Evolutionary conservation across 2,113 vertebrate species (phyloP), one percentile per base, ranked within the genome.

Genomic region (Dicentrarchus labrax): DNA sequence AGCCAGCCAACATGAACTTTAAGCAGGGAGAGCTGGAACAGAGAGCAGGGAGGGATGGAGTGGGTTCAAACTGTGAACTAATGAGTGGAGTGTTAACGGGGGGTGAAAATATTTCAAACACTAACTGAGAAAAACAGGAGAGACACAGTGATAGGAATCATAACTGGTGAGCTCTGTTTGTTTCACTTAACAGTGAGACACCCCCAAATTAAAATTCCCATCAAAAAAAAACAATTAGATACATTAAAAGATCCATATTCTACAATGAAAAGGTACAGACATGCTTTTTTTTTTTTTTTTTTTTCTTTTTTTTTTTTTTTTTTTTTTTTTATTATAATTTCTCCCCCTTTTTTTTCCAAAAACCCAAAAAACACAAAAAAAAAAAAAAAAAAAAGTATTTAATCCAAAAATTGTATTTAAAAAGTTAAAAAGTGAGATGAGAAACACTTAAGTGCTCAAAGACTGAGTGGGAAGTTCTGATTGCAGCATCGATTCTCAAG

Each of bases 51-150:
- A 47, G 22, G 56, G 47, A 67, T 50, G 38, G 56, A 73, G 62
- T 30, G 60, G 24, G 59, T 39, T 19, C 59, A 59, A 38, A 43
- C 53, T 57, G 62, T 61, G 11, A 64, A 36, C 50, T 80, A 65
- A 45, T 53, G 66, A 71, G 36, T 22, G 50, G 65, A 65, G 50
- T 36, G 57, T 43, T 5, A 16, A 38, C n/a, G 12, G 3, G 21
- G 45, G 36, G 22, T 17, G 53, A 19, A 78, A 59, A 62, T 38
- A 30, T 54, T 36, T 60, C 3, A 47, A 47, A 22, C 16, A 10
- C 2, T 47, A n/a, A 16, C 4, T 47, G 64, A 66, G 43, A 47
- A 50, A 60, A 60, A 39, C 67, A 70, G 43, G 24, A 38, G 53
- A 30, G 70, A 47, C 21, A 48, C 13, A 47, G 68, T 22, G 39